Evolutionary conservation across 2,113 vertebrate species (phyloP).

Genomic region (Sprattus sprattus): DNA sequence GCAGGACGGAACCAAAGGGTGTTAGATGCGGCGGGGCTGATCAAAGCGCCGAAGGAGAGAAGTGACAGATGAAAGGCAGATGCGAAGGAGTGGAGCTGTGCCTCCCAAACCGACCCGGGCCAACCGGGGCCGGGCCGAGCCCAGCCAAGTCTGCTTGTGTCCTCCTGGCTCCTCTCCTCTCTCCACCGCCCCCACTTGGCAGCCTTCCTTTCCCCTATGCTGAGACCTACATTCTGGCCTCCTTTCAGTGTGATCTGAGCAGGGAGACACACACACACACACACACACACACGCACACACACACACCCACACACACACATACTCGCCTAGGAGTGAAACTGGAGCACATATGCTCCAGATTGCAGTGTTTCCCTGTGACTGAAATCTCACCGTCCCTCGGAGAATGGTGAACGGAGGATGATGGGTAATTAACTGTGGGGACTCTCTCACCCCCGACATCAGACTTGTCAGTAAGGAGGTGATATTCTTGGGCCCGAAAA

Average conservation of each 20-base stretch:
- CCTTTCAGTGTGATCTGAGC: slow-evolving; percentile 21
- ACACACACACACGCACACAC: not conserved
- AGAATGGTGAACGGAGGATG: not conserved
- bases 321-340: not conserved
- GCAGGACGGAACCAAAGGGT: slow-evolving; percentile 26
- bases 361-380: slow-evolving; percentile 24
- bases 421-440: slow-evolving; percentile 15
- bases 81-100: not conserved
- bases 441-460: not conserved
- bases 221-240: slow-evolving; percentile 24
- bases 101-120: not conserved
- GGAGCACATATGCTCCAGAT: slow-evolving; percentile 7
- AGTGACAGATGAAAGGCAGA: slow-evolving; percentile 37
- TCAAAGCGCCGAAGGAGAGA: slow-evolving; percentile 35
- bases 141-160: not conserved
- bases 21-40: slow-evolving; percentile 29
- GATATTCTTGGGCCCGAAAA: not conserved
- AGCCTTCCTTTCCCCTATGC: not conserved
- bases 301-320: not conserved
- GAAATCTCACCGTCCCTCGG: not conserved
- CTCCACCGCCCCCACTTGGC: not conserved
- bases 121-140: not conserved
- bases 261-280: not conserved
- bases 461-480: slow-evolving; percentile 9
- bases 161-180: not conserved